A percentile compares a stretch with the other conserved stretches of the same genome.
These are phyloP conservation scores for Melinopterus prodromus DNA, from an alignment of 2,888 invertebrate species.

Conservation along the genomic window DNA sequence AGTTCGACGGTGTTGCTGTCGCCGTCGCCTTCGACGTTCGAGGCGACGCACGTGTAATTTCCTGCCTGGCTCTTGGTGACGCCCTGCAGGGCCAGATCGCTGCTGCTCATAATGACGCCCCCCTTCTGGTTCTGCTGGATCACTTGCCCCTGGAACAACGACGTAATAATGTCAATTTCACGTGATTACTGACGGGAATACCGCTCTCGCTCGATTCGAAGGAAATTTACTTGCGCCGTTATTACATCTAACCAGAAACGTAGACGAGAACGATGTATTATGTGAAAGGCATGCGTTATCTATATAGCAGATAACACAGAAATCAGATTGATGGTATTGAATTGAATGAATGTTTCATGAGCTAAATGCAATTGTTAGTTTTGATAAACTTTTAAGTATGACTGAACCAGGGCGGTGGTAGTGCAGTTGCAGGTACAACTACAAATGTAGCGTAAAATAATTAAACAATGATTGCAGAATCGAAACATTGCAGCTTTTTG, in stretches of 20 bases:
- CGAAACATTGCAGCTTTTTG: neutral
- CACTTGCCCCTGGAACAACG: conserved; percentile 75
- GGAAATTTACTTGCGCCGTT: neutral
- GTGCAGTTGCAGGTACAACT: too few species aligned
- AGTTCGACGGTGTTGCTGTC: conserved; percentile 81
- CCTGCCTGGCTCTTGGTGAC: conserved; percentile 85
- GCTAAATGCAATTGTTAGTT: too few species aligned
- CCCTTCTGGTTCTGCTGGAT: conserved; percentile 86
- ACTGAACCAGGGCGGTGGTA: too few species aligned
- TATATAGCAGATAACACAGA: neutral
- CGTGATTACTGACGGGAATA: neutral
- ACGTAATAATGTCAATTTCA: neutral
- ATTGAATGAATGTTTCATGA: too few species aligned
- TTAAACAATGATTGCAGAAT: neutral
- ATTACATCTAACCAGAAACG: neutral
- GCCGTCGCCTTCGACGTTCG: conserved; percentile 91
- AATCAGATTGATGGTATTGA: neutral
- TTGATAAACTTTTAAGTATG: too few species aligned
- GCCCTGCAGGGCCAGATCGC: conserved; percentile 81
- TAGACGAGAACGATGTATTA: neutral
- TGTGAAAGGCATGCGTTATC: neutral
- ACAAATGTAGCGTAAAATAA: neutral
- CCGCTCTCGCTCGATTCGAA: neutral
- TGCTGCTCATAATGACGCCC: conserved; percentile 87
- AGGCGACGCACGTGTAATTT: conserved; percentile 88